Base-by-base conservation (phyloP, 2,113 vertebrate species). In the Aldabrachelys gigantea region DNA sequence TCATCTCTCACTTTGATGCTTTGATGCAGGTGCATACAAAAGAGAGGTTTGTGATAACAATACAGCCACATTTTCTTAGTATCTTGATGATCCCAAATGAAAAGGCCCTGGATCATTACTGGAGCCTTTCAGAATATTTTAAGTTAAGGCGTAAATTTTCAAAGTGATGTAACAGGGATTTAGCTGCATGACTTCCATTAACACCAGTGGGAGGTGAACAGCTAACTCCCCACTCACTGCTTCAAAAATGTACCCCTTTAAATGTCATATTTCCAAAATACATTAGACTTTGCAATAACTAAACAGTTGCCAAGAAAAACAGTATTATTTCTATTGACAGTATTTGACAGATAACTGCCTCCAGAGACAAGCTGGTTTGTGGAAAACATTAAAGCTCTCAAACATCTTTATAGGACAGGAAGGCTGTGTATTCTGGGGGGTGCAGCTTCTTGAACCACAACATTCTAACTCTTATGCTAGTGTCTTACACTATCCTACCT, bases 31-130 rank as follows among this genome's bases (percentile, higher is more conserved):
- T 44, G 84, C 81, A 93, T 57, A 95, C 31, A 78, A 92, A 94
- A 94, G 57, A 56, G 1, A 1, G 2, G n/a, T 90, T 92, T 93
- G 50, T 88, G 84, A 50, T 85, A 95, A 93, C 31, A 96, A 85
- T 89, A 89, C 11, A 89, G 6, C 9, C 35, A 78, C 7, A 86
- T 87, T 94, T 95, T 41, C 86, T 83, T 86, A 95, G 53, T 94
- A 89, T 89, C 75, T 95, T 90, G 86, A 97, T 91, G 89, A 93
- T 89, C n/a, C 91, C 93, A 92, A 94, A 96, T 91, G 87, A 93
- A 92, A 96, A 87, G 87, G 85, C 52, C 56, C 69, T 91, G 93
- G 87, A 87, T 94, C 87, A 91, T 65, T 95, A 81, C 94, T 57
- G 53, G 65, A 79, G 84, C 69, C 14, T 93, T 92, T 83, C 3